Evolutionary conservation across 2,797 vertebrate species (phyloP).

Genomic region (Phrynocephalus forsythii): DNA sequence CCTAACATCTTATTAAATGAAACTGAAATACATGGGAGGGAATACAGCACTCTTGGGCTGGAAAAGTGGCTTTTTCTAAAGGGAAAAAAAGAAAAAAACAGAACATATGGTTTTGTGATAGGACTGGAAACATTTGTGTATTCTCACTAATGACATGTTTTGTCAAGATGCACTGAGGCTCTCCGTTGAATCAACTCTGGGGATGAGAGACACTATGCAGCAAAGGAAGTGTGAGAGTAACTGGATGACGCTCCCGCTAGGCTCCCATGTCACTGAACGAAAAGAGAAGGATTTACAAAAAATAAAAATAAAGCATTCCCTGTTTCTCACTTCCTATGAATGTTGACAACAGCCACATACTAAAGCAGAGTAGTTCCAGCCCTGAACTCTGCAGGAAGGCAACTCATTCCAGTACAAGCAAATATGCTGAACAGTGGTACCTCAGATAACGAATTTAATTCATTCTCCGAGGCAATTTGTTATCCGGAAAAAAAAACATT

Average conservation of each 20-base stretch:
- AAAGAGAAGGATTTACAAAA: conserved; percentile 30
- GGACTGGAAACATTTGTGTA: conserved; percentile 61
- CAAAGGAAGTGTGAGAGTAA: conserved; percentile 43
- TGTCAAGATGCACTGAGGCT: conserved; percentile 52
- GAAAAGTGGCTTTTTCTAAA: neutral
- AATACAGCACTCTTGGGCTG: conserved; percentile 34
- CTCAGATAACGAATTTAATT: no score
- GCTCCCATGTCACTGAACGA: conserved; percentile 1
- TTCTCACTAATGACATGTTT: conserved; percentile 65
- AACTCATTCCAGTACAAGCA: no score
- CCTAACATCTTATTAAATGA: conserved; percentile 49
- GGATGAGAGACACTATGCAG: conserved; percentile 42
- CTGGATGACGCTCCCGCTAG: conserved; percentile 39
- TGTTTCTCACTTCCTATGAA: conserved; percentile 34
- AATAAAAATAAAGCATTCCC: neutral
- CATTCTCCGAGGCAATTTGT: no score
- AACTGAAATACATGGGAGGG: conserved; percentile 62
- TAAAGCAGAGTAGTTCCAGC: neutral
- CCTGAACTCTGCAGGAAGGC: neutral
- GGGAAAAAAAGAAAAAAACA: neutral
- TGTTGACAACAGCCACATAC: conserved; percentile 39
- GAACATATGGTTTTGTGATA: conserved; percentile 66
- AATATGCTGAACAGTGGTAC: no score
- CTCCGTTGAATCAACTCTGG: conserved; percentile 49
- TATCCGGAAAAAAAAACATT: no score